Conservation (phyloP, 2,113 vertebrate genomes). For the Pithys albifrons region DNA sequence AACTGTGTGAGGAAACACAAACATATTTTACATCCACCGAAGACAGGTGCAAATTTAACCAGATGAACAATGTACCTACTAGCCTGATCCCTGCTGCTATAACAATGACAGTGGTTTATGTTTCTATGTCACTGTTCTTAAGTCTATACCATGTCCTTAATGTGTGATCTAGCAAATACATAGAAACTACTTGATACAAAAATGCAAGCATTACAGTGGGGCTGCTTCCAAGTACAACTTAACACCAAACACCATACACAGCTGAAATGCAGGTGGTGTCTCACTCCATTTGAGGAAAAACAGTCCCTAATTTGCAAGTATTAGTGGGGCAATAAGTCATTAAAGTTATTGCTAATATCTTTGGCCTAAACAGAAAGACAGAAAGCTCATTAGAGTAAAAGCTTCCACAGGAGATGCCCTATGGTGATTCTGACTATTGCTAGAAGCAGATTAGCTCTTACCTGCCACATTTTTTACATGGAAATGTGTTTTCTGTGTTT, state of each 20-base stretch:
- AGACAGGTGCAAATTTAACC: neutral
- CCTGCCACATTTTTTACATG: constrained; percentile 99
- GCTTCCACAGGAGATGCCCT: neutral
- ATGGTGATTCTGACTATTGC: neutral
- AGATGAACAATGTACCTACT: neutral
- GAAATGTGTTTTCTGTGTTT: constrained; percentile 90
- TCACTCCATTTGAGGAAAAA: neutral
- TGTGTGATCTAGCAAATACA: neutral
- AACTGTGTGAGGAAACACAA: neutral
- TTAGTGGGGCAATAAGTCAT: neutral
- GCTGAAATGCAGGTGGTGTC: neutral
- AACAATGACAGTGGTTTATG: rapidly evolving
- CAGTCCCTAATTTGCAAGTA: neutral
- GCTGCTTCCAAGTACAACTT: neutral
- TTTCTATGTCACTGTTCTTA: neutral
- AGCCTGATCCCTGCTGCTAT: neutral
- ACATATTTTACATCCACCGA: neutral
- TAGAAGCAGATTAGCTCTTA: constrained; percentile 54
- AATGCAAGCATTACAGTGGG: neutral
- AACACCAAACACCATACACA: neutral
- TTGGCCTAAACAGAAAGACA: neutral
- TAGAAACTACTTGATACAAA: neutral
- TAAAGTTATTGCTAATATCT: neutral
- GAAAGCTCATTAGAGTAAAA: neutral
- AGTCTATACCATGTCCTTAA: neutral